Conservation (phyloP, 1,140 invertebrate species). For the Pachyrhynchus sulphureomaculatus region DNA sequence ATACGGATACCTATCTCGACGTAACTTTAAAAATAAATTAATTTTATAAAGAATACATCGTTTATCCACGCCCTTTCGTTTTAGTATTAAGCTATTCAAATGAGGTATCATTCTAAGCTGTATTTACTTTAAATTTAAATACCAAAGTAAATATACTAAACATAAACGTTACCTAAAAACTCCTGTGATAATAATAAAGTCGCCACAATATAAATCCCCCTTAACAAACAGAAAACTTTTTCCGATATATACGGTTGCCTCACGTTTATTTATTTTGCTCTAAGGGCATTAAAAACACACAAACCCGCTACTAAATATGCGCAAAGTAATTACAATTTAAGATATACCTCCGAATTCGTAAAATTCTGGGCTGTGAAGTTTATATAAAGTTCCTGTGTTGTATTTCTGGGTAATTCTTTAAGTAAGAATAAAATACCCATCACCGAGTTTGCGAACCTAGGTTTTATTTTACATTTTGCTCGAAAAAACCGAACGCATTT, state of each 20-base stretch:
- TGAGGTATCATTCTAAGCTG: too few relatives aligned
- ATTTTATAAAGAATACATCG: too few relatives aligned
- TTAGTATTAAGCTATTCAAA: too few relatives aligned
- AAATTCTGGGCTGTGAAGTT: constrained; percentile 21
- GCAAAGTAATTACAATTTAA: constrained; percentile 47
- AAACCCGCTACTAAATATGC: constrained; percentile 46
- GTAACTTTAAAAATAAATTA: too few relatives aligned
- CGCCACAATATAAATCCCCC: constrained; percentile 14
- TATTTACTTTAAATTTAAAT: too few relatives aligned
- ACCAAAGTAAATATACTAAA: too few relatives aligned
- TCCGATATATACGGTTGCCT: constrained; percentile 19
- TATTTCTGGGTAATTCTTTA: background rate
- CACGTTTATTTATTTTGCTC: constrained; percentile 43
- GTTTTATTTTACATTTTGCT: too few relatives aligned
- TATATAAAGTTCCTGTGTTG: constrained; percentile 15
- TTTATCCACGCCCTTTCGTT: too few relatives aligned
- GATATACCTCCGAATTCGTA: constrained; percentile 43
- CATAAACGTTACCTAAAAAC: constrained; percentile 10
- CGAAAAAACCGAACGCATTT: too few relatives aligned
- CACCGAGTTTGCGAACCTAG: too few relatives aligned
- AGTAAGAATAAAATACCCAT: background rate
- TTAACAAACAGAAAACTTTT: constrained; percentile 26
- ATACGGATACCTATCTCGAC: too few relatives aligned
- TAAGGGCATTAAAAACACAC: constrained; percentile 45
- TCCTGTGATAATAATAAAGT: constrained; percentile 19